Conservation (phyloP, 1,140 invertebrate species). For the Drosophila parabipectinata region DNA sequence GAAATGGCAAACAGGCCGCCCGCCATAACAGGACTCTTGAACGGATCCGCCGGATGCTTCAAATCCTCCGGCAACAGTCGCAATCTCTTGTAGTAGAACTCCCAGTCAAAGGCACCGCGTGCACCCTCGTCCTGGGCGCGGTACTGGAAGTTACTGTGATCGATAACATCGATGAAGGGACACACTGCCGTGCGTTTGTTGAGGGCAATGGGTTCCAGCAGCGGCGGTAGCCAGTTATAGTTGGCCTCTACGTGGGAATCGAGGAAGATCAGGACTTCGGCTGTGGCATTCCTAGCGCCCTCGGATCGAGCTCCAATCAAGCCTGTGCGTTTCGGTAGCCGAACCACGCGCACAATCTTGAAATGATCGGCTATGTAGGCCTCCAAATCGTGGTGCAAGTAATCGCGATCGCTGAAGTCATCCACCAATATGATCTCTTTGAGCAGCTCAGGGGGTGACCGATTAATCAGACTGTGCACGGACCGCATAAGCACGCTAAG, state of each 20-base stretch:
- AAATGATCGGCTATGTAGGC: conserved; percentile 90
- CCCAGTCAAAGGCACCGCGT: conserved; percentile 98
- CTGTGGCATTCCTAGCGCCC: conserved; percentile 92
- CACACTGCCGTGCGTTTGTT: conserved; percentile 96
- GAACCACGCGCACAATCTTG: conserved; percentile 89
- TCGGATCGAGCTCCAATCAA: conserved; percentile 94
- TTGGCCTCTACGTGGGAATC: conserved; percentile 98
- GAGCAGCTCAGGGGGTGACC: conserved; percentile 92
- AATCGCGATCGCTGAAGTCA: conserved; percentile 92
- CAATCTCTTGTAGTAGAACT: conserved; percentile 97
- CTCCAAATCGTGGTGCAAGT: conserved; percentile 90
- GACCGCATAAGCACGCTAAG: conserved; percentile 94
- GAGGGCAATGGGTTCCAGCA: conserved; percentile 95
- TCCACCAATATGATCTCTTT: conserved; percentile 97
- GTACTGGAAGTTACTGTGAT: conserved; percentile 96
- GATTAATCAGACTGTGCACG: conserved; percentile 91
- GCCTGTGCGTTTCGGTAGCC: conserved; percentile 90
- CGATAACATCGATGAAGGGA: conserved; percentile 98
- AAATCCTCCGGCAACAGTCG: conserved; percentile 93
- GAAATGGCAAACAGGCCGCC: conserved; percentile 97
- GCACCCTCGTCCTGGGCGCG: conserved; percentile 97
- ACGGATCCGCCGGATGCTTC: conserved; percentile 93
- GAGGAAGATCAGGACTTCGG: conserved; percentile 95
- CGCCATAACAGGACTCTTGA: conserved; percentile 96
- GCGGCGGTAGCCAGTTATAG: conserved; percentile 97